Base-by-base conservation (phyloP, 2,797 vertebrate genomes). In the Poecile montanus region DNA sequence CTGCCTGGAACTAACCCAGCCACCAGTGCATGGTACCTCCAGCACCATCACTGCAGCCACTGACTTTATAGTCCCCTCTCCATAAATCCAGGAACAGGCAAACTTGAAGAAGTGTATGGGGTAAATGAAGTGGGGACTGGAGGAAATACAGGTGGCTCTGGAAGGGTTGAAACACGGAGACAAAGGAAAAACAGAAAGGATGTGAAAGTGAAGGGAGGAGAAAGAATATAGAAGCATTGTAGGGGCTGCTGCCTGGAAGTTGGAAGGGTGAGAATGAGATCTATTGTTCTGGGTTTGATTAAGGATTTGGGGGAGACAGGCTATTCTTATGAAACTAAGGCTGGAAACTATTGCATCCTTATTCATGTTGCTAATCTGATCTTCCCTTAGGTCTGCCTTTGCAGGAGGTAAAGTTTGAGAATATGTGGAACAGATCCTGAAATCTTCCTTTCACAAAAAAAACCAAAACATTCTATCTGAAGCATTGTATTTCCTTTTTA, bases 381-480 rank as follows among this genome's bases (percentile, higher is more conserved):
- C n/a, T 85, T 89, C 16, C 23, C 20, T 81, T 38, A 63, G 50
- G 16, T 65, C 23, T 81, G n/a, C n/a, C 40, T 66, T 88, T 70
- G 34, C 18, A 67, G 16, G 6, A 80, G 13, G 12, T 11, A 61
- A 67, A 65, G 10, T 68, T 26, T 61, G 38, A 91, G 22, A 17
- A 74, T n/a, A n/a, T 54, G 12, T 58, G 18, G 19, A 88, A 72
- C 12, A 58, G 20, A 66, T 26, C 7, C 23, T 70, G 58, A 91
- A 66, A 73, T 53, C 22, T 29, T 65, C 9, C 11, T 74, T 74
- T 83, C n/a, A 61, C 10, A 51, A 57, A 72, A 38, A 77, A 38
- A 1, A 0, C n/a, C n/a, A n/a, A n/a, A n/a, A 1, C 4, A 18
- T 11, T 56, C 12, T 75, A 9, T n/a, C 65, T 61, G 22, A 82